Percentiles rank a stretch among this genome's conserved stretches.
These are phyloP conservation scores for Umimayanthus kanabou DNA, from an alignment of 92 coral and sea anemone genomes.

Conservation along the genomic window DNA sequence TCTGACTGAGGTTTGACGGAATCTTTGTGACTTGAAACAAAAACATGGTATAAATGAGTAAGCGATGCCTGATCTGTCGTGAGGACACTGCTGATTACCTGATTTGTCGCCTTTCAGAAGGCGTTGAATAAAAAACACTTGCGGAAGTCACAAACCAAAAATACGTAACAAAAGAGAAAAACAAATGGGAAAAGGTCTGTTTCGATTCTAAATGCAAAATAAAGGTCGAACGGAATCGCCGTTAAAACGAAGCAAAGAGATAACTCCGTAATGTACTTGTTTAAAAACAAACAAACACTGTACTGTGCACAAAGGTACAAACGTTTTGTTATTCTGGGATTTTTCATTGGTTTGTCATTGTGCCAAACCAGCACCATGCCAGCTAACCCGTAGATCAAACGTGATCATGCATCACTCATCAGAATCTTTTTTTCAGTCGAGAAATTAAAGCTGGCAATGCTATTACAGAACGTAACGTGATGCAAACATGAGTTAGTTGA, in stretches of 20 bases:
- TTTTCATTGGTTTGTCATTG: too few relatives aligned
- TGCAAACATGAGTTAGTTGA: background rate
- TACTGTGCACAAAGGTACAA: too few relatives aligned
- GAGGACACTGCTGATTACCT: background rate
- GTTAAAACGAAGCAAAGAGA: too few relatives aligned
- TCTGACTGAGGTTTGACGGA: background rate
- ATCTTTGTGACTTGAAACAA: background rate
- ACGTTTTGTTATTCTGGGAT: background rate
- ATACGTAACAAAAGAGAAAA: background rate
- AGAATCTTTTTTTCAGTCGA: background rate
- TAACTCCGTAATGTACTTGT: background rate
- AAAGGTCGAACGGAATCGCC: background rate
- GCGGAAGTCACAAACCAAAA: background rate
- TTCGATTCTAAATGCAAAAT: background rate
- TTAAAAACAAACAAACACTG: too few relatives aligned
- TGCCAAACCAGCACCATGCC: background rate
- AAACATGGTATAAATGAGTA: too few relatives aligned
- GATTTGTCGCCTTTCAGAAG: background rate
- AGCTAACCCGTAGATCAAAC: too few relatives aligned
- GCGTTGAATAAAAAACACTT: background rate
- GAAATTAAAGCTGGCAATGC: background rate
- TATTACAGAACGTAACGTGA: background rate
- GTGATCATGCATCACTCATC: background rate
- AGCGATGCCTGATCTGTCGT: background rate
- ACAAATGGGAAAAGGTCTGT: background rate